Conservation (phyloP, 2,113 vertebrate genomes). For the Scytalopus superciliaris region DNA sequence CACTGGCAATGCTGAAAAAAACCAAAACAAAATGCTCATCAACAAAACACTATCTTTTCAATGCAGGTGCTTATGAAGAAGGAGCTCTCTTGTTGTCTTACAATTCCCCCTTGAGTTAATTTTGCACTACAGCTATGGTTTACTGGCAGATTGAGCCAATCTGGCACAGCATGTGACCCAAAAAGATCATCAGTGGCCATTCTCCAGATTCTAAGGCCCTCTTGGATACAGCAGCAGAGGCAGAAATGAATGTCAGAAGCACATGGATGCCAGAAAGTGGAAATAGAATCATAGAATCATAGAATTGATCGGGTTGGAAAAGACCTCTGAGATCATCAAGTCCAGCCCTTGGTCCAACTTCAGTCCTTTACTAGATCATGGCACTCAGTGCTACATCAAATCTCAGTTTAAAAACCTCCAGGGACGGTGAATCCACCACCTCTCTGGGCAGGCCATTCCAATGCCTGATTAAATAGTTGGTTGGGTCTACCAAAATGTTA, state of each 20-base stretch:
- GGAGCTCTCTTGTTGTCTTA: neutral
- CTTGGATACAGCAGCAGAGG: neutral
- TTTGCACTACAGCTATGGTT: neutral
- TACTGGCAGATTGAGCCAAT: neutral
- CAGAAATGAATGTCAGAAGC: neutral
- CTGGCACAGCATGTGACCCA: accelerated
- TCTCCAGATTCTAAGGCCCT: neutral
- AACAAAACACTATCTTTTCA: neutral
- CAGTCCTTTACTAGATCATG: no score
- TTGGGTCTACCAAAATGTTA: neutral
- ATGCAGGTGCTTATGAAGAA: neutral
- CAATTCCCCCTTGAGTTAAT: neutral
- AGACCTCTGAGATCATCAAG: no score
- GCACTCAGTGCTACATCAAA: no score
- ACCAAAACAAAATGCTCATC: neutral
- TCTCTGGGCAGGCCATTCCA: no score
- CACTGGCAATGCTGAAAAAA: neutral
- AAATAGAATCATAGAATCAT: no score
- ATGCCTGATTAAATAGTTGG: no score
- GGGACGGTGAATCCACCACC: no score
- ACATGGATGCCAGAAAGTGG: neutral
- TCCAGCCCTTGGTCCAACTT: no score
- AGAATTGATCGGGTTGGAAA: no score
- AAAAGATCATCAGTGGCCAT: neutral
- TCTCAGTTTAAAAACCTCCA: no score